Base-by-base conservation (phyloP, 1,140 invertebrate species). In the Delia radicum region DNA sequence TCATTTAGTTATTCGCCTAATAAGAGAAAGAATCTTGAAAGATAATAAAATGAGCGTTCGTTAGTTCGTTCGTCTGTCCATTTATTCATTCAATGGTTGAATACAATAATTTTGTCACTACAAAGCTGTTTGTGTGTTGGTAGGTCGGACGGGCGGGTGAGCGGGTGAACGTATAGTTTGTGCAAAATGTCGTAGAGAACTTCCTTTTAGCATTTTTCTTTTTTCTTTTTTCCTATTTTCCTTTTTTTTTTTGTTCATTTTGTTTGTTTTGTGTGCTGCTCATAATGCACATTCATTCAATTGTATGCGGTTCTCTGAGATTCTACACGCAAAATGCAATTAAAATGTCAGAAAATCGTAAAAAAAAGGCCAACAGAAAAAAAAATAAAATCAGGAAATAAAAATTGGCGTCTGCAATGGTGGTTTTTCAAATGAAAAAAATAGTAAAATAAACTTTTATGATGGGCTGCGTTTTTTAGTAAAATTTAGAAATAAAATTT, bases 281-380 rank as follows among this genome's bases (percentile, higher is more conserved):
- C 65, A 69, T 69, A 69, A 69, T 69, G 65, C 65, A 33, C 33
- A 42, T 42, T 42, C 10, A 42, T 42, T 42, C 37, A 42, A 15
- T 42, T 10, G 37, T 55, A 18, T 69, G 65, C 29, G 72, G 31
- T 27, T 46, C n/a, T 31, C n/a, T 31, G 24, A n/a, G 24, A 73
- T 24, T 55, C 72, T 42, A 48, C n/a, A 73, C 72, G 72, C 72
- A 73, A 61, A 61, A 73, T 61, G 72, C 72, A 73, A 73, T 73
- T 73, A 73, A 73, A 73, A 73, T 73, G 72, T 73, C 72, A 73
- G 72, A 48, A 69, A 69, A 48, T 73, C 72, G 72, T 73, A n/a
- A 48, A 73, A 72, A 73, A 48, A 46, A n/a, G 63, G 12, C 21
- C 27, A 67, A 55, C 18, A 15, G 21, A 55, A 55, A 55, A 48